Evolutionary conservation across 2,113 vertebrate species (phyloP).

Genomic region (Caloenas nicobarica): DNA sequence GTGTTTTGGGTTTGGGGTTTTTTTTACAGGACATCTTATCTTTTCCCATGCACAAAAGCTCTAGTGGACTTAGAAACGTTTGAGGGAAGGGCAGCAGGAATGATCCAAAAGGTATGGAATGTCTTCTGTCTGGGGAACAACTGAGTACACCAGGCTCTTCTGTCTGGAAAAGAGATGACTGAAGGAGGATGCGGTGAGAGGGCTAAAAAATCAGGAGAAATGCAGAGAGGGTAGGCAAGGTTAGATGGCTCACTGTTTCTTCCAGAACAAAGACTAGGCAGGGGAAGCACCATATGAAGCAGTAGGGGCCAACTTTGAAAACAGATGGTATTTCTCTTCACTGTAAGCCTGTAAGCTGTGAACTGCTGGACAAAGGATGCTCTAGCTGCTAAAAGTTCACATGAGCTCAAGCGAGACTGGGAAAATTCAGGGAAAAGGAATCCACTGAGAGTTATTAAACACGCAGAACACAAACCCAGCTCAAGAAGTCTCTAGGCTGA

Average conservation of each 20-base stretch:
- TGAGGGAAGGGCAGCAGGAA: not conserved
- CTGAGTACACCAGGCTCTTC: not conserved
- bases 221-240: not conserved
- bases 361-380: not conserved
- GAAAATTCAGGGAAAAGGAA: not conserved
- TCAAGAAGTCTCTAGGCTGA: not conserved
- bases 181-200: not conserved
- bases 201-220: not conserved
- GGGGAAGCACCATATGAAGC: not conserved
- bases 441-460: not conserved
- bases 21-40: not conserved
- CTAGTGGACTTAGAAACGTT: not conserved
- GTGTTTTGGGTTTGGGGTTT: not conserved
- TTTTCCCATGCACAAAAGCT: not conserved
- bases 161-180: conserved; percentile 4
- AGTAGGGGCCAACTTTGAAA: not conserved
- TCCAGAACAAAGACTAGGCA: not conserved
- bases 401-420: not conserved
- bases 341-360: not conserved
- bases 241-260: not conserved
- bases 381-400: not conserved
- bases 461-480: not conserved
- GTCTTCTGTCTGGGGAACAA: conserved; percentile 26
- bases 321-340: not conserved
- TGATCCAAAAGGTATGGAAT: conserved; percentile 37